Evolutionary conservation across 2,888 invertebrate genomes (phyloP), one percentile per base, ranked within the genome.

Genomic region (Nephrotoma appendiculata): DNA sequence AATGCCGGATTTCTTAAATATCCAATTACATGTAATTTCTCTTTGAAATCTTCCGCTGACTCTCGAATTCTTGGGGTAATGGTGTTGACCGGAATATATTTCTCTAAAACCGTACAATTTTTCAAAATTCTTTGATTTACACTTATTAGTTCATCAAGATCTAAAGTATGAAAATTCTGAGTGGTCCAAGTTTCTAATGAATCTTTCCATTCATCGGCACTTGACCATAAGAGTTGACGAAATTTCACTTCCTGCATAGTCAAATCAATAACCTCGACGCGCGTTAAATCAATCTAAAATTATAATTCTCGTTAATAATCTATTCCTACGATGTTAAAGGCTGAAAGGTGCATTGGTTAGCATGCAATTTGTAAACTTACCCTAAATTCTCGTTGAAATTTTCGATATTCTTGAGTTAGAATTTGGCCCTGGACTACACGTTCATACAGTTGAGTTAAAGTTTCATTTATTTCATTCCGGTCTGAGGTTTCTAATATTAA

Each of bases 301-400:
- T 85, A 41, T 31, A 45, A 86, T 86, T 31, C 87, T 87, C 71
- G 44, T 71, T 85, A 86, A 42, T 52, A 52, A 5, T 52, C 5
- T 5, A 52, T 52, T 52, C 15, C 52, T 31, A 31, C 19, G 19
- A 19, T 19, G 12, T 15, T 15, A 52, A 44, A 1, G 9, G 9
- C 44, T 9, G 44, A 44, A 52, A 52, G 15, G 19, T 19, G 19
- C 19, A 19, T 19, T 19, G 19, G 19, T 19, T 19, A 19, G 15
- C 12, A 48, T 71, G 1, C 31, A 7, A 44, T 44, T 6, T 44
- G 1, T 2, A 5, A 9, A 88, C 88, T 88, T 91, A 96, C 96
- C 93, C 96, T 95, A 89, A 98, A 97, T 89, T 95, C 94, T 90
- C 96, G 97, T 91, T 98, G 98, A 92, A 96, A 96, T 0, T 94